A percentile compares a stretch with the other conserved stretches of the same genome.
These are phyloP conservation scores for Eupeodes latifasciatus DNA, from an alignment of 2,888 invertebrate species.

Conservation along the genomic window DNA sequence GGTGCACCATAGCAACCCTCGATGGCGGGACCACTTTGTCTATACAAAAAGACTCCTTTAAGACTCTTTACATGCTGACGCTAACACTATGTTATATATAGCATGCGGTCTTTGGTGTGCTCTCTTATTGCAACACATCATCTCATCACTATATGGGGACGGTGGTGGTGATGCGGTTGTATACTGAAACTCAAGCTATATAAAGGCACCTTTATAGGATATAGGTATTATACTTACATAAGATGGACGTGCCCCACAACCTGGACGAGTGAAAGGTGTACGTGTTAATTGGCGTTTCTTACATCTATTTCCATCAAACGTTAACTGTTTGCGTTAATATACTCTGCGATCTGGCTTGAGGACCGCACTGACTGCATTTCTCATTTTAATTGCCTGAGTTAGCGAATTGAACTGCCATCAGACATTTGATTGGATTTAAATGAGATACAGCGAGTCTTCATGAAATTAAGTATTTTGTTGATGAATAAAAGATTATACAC, in stretches of 20 bases:
- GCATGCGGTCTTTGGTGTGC: background rate
- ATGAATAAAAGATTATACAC: no score
- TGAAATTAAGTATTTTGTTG: no score
- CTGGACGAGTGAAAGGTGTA: slow-evolving; percentile 67
- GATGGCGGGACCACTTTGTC: slow-evolving; percentile 67
- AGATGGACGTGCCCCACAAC: slow-evolving; percentile 44
- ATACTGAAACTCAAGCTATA: background rate
- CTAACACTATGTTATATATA: slow-evolving; percentile 19
- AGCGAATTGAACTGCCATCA: slow-evolving; percentile 56
- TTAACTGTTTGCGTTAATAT: slow-evolving; percentile 61
- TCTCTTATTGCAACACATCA: slow-evolving; percentile 36
- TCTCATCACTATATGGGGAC: no score
- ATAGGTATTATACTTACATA: background rate
- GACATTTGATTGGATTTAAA: slow-evolving; percentile 48
- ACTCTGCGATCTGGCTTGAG: slow-evolving; percentile 53
- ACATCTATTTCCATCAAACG: slow-evolving; percentile 70
- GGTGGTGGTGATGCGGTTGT: no score
- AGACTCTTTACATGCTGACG: slow-evolving; percentile 51
- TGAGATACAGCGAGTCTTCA: background rate
- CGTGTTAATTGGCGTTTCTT: slow-evolving; percentile 72
- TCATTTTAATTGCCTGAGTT: slow-evolving; percentile 70
- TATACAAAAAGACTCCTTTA: slow-evolving; percentile 44
- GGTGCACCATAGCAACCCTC: slow-evolving; percentile 25
- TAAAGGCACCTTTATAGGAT: background rate
- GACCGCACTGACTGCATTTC: slow-evolving; percentile 66